These are phyloP conservation scores for Drosophila demipolita DNA, from an alignment of 2,888 invertebrate genomes.

Conservation along the genomic window DNA sequence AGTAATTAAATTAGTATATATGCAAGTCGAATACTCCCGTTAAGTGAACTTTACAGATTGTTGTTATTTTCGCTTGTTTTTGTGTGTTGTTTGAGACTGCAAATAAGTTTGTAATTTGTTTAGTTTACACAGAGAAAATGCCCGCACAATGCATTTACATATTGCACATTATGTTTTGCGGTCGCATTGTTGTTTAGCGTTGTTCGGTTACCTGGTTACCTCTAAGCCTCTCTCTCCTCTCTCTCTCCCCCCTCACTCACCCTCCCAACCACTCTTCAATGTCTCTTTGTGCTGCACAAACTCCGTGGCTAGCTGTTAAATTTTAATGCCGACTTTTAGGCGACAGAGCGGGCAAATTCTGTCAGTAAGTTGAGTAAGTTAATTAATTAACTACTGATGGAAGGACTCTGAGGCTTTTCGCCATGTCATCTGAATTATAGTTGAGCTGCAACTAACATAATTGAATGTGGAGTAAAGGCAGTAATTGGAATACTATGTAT, in stretches of 20 bases:
- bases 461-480: not conserved
- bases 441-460: not conserved
- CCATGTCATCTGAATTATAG: constrained; percentile 13
- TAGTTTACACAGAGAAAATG: constrained; percentile 64
- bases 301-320: constrained; percentile 32
- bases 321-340: constrained; percentile 67
- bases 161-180: constrained; percentile 65
- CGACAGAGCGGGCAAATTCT: constrained; percentile 17
- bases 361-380: constrained; percentile 37
- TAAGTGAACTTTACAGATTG: not conserved
- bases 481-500: not conserved
- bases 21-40: not conserved
- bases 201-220: constrained; percentile 31
- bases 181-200: constrained; percentile 54
- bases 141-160: constrained; percentile 63
- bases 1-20: constrained; percentile 2
- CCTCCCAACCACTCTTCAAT: not conserved
- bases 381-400: constrained; percentile 54
- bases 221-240: constrained; percentile 7
- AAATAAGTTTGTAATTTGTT: constrained; percentile 73
- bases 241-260: not conserved
- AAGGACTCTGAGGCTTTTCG: not conserved
- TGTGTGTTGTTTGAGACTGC: constrained; percentile 31
- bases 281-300: not conserved
- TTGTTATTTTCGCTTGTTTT: constrained; percentile 4